phyloP scores from a whole-genome alignment of 2,888 invertebrate species.

The Tenthredo amoena region DNA sequence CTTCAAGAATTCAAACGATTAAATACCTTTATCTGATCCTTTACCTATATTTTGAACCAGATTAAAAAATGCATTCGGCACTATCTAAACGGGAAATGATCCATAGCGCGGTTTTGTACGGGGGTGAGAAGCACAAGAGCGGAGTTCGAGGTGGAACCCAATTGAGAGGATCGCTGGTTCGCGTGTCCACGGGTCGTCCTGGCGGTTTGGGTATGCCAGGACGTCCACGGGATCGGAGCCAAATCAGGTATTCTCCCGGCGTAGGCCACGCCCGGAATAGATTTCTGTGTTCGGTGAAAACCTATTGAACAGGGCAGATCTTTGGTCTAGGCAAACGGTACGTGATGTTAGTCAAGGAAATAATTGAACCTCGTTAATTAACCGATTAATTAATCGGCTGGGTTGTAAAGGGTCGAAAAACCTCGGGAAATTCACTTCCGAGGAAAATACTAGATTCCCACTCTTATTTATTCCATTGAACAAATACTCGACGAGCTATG shows the following conservation, averaged over 20 bases:
- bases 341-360: conserved; percentile 37
- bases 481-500: not conserved
- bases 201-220: conserved; percentile 51
- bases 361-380: conserved; percentile 38
- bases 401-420: not conserved
- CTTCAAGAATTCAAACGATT: not conserved
- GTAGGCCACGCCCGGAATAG: conserved; percentile 50
- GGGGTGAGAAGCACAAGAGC: conserved; percentile 21
- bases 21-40: not conserved
- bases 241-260: conserved; percentile 71
- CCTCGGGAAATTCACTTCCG: not conserved
- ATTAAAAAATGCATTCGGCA: not conserved
- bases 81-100: not conserved
- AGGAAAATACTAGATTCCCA: not conserved
- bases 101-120: not conserved
- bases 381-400: not conserved
- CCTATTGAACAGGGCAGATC: conserved; percentile 39
- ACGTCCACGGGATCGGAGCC: conserved; percentile 37
- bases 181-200: conserved; percentile 49
- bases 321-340: conserved; percentile 34
- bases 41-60: not conserved
- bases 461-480: not conserved
- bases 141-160: conserved; percentile 49
- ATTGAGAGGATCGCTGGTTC: conserved; percentile 54
- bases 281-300: conserved; percentile 45